These are phyloP conservation scores for Diarsia dahlii DNA, from an alignment of 2,888 invertebrate genomes.

Conservation along the genomic window DNA sequence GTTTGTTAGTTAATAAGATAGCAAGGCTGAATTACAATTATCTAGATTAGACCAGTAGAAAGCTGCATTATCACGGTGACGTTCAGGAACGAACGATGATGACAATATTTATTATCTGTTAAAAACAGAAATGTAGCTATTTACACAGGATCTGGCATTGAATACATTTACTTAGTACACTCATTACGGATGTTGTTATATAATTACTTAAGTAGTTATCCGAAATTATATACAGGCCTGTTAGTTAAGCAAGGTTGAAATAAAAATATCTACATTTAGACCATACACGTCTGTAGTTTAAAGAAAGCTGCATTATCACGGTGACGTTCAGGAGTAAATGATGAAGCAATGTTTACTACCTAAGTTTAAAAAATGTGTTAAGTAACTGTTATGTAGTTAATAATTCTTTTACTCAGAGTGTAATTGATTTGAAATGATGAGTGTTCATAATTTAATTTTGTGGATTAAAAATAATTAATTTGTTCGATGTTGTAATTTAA, in stretches of 20 bases:
- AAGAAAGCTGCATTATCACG: background rate
- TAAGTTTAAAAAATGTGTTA: background rate
- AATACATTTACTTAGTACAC: slow-evolving; percentile 3
- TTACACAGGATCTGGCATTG: slow-evolving; percentile 22
- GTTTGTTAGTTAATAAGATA: too few relatives aligned
- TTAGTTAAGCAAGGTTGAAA: background rate
- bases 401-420: background rate
- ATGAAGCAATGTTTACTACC: background rate
- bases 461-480: background rate
- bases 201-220: slow-evolving; percentile 1
- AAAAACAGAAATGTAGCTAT: too few relatives aligned
- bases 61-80: background rate
- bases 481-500: background rate
- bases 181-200: slow-evolving; percentile 7
- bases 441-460: slow-evolving; percentile 3
- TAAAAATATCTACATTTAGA: background rate
- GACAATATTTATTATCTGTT: background rate
- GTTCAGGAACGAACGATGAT: background rate
- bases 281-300: background rate
- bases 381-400: background rate
- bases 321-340: background rate
- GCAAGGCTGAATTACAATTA: background rate
- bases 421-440: slow-evolving; percentile 9
- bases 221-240: background rate
- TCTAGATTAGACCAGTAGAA: background rate